Conservation (phyloP, 2,888 invertebrate species). For the Octodonta nipae region DNA sequence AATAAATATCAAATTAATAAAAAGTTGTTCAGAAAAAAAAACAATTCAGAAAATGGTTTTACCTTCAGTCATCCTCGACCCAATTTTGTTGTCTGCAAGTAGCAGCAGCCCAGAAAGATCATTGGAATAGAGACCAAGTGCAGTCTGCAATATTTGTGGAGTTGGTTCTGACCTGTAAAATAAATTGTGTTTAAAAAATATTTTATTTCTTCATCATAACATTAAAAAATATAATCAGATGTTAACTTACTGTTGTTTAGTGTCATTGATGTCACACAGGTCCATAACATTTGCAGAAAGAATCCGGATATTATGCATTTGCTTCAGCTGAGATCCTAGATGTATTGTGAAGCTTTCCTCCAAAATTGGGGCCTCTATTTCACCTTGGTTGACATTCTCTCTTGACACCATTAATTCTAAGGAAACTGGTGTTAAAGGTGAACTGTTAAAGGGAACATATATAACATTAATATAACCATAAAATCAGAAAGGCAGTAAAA, state of each 20-base stretch:
- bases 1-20: no score
- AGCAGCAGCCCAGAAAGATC: constrained; percentile 81
- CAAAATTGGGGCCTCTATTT: constrained; percentile 32
- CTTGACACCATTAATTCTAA: constrained; percentile 14
- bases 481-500: no score
- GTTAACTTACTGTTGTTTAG: constrained; percentile 25
- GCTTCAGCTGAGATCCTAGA: constrained; percentile 93
- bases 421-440: constrained; percentile 35
- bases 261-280: constrained; percentile 47
- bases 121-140: constrained; percentile 83
- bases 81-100: constrained; percentile 48
- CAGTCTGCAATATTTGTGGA: constrained; percentile 78
- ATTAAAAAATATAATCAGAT: constrained; percentile 5
- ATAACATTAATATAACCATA: no score
- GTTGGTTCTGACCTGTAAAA: constrained; percentile 43
- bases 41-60: no score
- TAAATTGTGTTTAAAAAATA: background rate
- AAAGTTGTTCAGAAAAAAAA: background rate
- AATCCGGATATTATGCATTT: constrained; percentile 93
- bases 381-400: constrained; percentile 12
- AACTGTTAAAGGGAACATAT: no score
- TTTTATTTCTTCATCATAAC: background rate
- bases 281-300: constrained; percentile 74
- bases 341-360: constrained; percentile 98
- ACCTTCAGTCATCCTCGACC: constrained; percentile 31